phyloP scores from a whole-genome alignment of 2,113 vertebrate species.

The Sciurus niger region DNA sequence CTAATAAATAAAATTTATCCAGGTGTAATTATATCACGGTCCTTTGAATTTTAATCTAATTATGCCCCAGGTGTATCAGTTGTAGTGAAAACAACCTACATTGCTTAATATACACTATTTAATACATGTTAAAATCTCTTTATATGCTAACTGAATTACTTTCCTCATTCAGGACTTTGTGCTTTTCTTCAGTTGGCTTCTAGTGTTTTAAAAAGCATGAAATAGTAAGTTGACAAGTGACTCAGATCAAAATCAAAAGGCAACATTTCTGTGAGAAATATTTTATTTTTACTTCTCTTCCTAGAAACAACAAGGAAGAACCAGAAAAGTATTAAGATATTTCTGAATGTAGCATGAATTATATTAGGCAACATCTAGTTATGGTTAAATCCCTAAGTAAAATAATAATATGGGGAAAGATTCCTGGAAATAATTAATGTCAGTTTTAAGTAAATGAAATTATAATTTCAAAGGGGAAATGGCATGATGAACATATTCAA shows the following conservation, averaged over 20 bases:
- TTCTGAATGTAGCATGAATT: conserved; percentile 31
- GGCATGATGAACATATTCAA: conserved; percentile 14
- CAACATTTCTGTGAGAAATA: not conserved
- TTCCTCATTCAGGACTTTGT: not conserved
- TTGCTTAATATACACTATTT: not conserved
- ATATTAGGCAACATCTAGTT: conserved; percentile 44
- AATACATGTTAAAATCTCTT: not conserved
- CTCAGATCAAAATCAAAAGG: not conserved
- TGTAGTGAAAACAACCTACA: not conserved
- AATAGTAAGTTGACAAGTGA: not conserved
- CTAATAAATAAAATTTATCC: not conserved
- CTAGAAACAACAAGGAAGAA: not conserved
- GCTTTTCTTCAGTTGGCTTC: not conserved
- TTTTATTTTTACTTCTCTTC: not conserved
- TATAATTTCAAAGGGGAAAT: conserved; percentile 71
- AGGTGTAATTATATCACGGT: not conserved
- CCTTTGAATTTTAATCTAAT: not conserved
- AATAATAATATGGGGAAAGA: conserved; percentile 23
- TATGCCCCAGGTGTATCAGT: not conserved
- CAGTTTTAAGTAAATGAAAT: conserved; percentile 69
- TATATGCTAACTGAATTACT: not conserved
- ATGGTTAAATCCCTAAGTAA: conserved; percentile 56
- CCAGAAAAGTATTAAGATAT: conserved; percentile 30
- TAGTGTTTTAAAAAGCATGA: not conserved
- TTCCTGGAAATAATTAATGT: conserved; percentile 66